Percentiles rank a stretch among this genome's conserved stretches.
Evolutionary conservation across 2,113 vertebrate species (phyloP).

Genomic region (Tursiops truncatus): DNA sequence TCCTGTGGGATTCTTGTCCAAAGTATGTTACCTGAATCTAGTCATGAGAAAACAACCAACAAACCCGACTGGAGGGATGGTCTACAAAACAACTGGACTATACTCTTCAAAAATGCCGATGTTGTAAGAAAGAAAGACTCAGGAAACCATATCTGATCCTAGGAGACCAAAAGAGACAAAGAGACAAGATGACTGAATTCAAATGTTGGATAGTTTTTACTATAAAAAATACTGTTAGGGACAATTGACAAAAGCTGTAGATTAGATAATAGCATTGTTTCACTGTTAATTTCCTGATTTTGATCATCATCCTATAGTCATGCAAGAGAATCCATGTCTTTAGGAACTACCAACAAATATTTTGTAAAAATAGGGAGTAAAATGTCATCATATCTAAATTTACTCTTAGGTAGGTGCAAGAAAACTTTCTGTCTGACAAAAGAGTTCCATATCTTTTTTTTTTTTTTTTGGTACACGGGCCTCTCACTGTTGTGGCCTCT

Average conservation of each 20-base stretch:
- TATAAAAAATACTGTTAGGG: not conserved
- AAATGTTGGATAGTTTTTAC: not conserved
- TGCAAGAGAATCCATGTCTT: not conserved
- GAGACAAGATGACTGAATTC: not conserved
- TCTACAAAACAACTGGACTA: not conserved
- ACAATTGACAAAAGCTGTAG: not conserved
- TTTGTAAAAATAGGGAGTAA: not conserved
- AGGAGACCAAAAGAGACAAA: not conserved
- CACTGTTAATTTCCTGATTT: not conserved
- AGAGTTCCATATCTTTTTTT: not conserved
- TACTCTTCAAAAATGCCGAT: not conserved
- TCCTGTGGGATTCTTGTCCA: not conserved
- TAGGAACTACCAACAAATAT: constrained; percentile 11
- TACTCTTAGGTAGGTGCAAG: not conserved
- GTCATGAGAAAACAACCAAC: not conserved
- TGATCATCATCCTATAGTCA: not conserved
- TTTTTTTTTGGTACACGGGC: no score
- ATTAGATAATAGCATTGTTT: not conserved
- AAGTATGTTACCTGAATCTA: not conserved
- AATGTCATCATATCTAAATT: not conserved
- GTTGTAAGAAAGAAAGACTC: not conserved
- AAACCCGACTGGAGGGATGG: not conserved
- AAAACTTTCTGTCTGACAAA: not conserved
- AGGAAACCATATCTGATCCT: not conserved
- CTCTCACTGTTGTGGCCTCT: no score